Evolutionary conservation across 23 tunicate species (phyloP).

Genomic region (Clavelina lepadiformis): DNA sequence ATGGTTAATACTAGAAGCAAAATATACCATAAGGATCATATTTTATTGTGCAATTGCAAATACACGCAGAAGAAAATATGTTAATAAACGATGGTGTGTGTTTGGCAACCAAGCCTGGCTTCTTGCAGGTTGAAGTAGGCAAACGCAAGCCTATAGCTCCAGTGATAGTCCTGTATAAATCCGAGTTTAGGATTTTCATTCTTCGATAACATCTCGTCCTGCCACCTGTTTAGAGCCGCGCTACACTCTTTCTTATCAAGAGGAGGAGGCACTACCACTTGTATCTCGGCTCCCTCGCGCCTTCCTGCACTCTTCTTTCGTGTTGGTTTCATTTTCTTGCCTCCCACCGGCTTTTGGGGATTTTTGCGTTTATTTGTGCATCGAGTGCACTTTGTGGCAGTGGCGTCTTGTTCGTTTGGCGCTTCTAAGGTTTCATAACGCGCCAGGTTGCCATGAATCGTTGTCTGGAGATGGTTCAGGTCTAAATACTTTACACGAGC

Average conservation of each 20-base stretch:
- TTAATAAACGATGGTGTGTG: not conserved
- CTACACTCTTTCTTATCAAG: not conserved
- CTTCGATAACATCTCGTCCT: constrained; percentile 20
- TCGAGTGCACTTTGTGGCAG: too few species aligned
- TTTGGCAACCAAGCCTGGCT: constrained; percentile 9
- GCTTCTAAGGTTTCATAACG: too few species aligned
- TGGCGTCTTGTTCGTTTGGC: too few species aligned
- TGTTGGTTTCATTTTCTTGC: not conserved
- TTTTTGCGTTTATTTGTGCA: not conserved
- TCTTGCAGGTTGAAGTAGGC: constrained; percentile 2
- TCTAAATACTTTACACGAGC: too few species aligned
- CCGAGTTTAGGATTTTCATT: constrained; percentile 10
- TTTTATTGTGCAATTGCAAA: too few species aligned
- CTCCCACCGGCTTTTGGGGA: not conserved
- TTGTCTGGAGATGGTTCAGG: too few species aligned
- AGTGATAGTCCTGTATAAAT: constrained; percentile 16
- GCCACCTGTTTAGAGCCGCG: constrained; percentile 20
- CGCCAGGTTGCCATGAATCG: too few species aligned
- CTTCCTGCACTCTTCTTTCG: not conserved
- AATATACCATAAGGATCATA: too few species aligned
- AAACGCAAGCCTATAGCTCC: constrained; percentile 15
- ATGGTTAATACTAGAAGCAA: too few species aligned
- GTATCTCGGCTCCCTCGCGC: not conserved
- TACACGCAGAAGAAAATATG: too few species aligned
- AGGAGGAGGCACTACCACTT: not conserved